Percentiles rank a stretch among this genome's conserved stretches.
Evolutionary conservation across 2,888 invertebrate genomes (phyloP).

Genomic region (Caenorhabditis drosophilae): DNA sequence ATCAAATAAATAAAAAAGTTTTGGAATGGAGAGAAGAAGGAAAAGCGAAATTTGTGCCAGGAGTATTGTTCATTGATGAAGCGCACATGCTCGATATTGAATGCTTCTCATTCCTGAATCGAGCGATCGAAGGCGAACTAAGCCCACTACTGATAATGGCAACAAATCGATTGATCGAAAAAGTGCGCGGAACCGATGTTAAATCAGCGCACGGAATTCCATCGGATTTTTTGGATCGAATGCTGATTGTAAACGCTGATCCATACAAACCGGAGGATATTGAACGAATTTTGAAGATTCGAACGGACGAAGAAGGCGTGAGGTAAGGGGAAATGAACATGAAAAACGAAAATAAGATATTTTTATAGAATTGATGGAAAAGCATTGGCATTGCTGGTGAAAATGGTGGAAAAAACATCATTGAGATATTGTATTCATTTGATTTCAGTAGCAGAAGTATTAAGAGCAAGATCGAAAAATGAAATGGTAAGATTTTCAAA

Average conservation of each 20-base stretch:
- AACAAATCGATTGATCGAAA: conserved; percentile 80
- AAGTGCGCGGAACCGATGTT: conserved; percentile 91
- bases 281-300: conserved; percentile 43
- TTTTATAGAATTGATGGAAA: conserved; percentile 79
- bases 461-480: conserved; percentile 77
- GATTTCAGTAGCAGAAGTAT: conserved; percentile 92
- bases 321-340: conserved; percentile 71
- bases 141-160: conserved; percentile 98
- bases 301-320: conserved; percentile 90
- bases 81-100: conserved; percentile 98
- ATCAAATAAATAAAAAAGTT: conserved; percentile 95
- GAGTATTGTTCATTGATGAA: conserved; percentile 74
- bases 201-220: conserved; percentile 96
- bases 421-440: conserved; percentile 95
- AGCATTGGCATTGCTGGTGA: conserved; percentile 86
- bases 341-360: background rate
- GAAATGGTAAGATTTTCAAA: conserved; percentile 16
- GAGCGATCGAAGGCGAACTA: conserved; percentile 92
- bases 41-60: conserved; percentile 97
- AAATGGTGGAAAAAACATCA: conserved; percentile 90
- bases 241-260: conserved; percentile 76
- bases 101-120: conserved; percentile 95
- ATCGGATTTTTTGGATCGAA: conserved; percentile 85
- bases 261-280: conserved; percentile 51
- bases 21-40: conserved; percentile 99